A percentile compares a stretch with the other conserved stretches of the same genome.
Evolutionary conservation across 1,140 invertebrate species (phyloP).

Genomic region (Tetragnatha versicolor): DNA sequence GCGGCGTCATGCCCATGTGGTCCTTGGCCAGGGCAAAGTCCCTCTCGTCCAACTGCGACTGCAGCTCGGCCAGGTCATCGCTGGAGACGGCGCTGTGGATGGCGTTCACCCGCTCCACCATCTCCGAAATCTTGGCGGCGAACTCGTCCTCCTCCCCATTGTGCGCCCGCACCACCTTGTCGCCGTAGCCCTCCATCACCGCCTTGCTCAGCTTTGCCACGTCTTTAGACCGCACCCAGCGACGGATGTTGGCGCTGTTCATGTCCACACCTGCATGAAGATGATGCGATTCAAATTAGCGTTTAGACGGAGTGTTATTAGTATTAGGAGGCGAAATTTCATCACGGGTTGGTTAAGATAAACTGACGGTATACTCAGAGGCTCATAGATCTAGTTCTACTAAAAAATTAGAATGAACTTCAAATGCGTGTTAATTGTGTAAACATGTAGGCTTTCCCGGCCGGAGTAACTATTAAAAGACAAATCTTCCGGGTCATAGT

Average conservation of each 20-base stretch:
- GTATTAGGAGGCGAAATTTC: no score
- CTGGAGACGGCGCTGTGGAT: conserved; percentile 59
- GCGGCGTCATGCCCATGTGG: conserved; percentile 71
- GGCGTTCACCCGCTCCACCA: conserved; percentile 70
- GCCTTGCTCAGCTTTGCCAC: conserved; percentile 81
- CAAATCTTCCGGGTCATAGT: no score
- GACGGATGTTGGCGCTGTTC: conserved; percentile 76
- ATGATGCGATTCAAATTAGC: no score
- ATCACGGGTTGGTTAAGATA: no score
- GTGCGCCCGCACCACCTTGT: conserved; percentile 59
- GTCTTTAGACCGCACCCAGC: conserved; percentile 91
- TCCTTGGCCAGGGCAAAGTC: conserved; percentile 76
- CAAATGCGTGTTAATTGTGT: no score
- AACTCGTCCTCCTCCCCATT: conserved; percentile 74
- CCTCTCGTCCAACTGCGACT: conserved; percentile 61
- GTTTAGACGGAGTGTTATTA: no score
- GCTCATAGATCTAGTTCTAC: no score
- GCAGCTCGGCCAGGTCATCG: conserved; percentile 57
- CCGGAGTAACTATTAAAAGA: no score
- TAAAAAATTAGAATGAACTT: no score
- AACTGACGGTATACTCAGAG: no score
- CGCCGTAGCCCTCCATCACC: conserved; percentile 85
- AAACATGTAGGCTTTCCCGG: no score
- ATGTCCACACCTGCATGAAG: conserved; percentile 59
- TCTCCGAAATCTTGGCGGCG: conserved; percentile 86